Conservation (phyloP, 2,888 invertebrate genomes). For the Epiblema foenella region DNA sequence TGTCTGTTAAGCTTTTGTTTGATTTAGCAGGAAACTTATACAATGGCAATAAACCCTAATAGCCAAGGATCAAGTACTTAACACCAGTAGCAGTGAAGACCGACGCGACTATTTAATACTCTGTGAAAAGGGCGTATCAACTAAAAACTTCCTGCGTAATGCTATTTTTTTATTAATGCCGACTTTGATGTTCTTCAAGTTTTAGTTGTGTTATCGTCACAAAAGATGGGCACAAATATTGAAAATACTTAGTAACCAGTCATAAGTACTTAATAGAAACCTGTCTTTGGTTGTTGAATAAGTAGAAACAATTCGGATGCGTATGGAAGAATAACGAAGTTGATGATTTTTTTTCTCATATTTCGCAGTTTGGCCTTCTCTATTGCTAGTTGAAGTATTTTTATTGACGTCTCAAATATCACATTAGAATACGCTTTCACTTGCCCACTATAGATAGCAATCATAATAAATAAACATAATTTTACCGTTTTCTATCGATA, state of each 20-base stretch:
- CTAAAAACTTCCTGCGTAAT: background rate
- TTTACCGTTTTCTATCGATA: slow-evolving; percentile 17
- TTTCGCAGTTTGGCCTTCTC: background rate
- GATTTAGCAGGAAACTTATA: slow-evolving; percentile 13
- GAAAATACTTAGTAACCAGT: background rate
- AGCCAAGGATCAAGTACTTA: slow-evolving; percentile 29
- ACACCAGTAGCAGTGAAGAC: slow-evolving; percentile 27
- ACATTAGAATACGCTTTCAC: background rate
- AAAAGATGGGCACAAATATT: background rate
- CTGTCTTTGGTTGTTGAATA: no score
- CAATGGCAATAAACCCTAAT: slow-evolving; percentile 31
- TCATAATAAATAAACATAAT: slow-evolving; percentile 1
- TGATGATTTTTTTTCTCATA: no score
- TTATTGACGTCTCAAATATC: no score
- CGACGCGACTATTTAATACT: slow-evolving; percentile 1
- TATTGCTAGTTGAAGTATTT: no score
- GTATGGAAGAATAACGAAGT: no score
- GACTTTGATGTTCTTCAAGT: slow-evolving; percentile 22
- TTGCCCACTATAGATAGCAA: background rate
- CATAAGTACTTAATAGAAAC: no score
- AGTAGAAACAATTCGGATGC: no score
- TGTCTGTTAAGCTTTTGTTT: slow-evolving; percentile 31
- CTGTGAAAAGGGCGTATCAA: background rate
- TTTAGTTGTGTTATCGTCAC: background rate
- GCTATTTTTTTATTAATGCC: background rate